A percentile compares a stretch with the other conserved stretches of the same genome.
phyloP scores from a whole-genome alignment of 2,797 vertebrate genomes.

The Cyprinodon diabolis region DNA sequence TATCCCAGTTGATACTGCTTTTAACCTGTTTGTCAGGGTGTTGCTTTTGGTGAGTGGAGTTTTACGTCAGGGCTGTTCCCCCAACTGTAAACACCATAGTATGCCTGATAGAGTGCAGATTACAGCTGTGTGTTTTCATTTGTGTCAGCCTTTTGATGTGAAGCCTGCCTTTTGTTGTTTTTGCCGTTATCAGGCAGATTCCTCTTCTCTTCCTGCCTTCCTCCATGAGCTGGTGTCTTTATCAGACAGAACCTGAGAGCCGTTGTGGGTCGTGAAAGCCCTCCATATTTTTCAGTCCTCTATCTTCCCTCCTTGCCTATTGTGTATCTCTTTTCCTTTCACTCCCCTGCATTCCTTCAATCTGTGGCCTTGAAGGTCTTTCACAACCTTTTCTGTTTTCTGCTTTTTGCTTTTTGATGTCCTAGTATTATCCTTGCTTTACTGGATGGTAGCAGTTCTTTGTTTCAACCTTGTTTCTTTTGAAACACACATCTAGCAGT shows the following conservation, averaged over 20 bases:
- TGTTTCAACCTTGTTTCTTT: background rate
- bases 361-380: slow-evolving; percentile 47
- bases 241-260: slow-evolving; percentile 54
- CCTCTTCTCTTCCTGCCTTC: slow-evolving; percentile 63
- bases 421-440: slow-evolving; percentile 7
- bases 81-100: slow-evolving; percentile 48
- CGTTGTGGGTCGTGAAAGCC: slow-evolving; percentile 29
- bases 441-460: background rate
- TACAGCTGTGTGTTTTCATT: slow-evolving; percentile 44
- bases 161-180: slow-evolving; percentile 50
- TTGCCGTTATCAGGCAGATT: slow-evolving; percentile 69
- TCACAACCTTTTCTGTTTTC: slow-evolving; percentile 15
- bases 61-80: slow-evolving; percentile 15
- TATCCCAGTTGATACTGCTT: background rate
- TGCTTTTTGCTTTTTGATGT: background rate
- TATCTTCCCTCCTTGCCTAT: slow-evolving; percentile 31
- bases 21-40: slow-evolving; percentile 3
- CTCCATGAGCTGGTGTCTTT: slow-evolving; percentile 56
- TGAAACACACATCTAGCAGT: no score
- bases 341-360: slow-evolving; percentile 42
- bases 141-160: slow-evolving; percentile 58
- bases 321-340: slow-evolving; percentile 49
- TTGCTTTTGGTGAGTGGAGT: slow-evolving; percentile 9
- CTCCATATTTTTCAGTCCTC: slow-evolving; percentile 32
- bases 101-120: slow-evolving; percentile 46